A percentile compares a stretch with the other conserved stretches of the same genome.
These are phyloP conservation scores for Platichthys flesus DNA, from an alignment of 2,113 vertebrate genomes.

Conservation along the genomic window DNA sequence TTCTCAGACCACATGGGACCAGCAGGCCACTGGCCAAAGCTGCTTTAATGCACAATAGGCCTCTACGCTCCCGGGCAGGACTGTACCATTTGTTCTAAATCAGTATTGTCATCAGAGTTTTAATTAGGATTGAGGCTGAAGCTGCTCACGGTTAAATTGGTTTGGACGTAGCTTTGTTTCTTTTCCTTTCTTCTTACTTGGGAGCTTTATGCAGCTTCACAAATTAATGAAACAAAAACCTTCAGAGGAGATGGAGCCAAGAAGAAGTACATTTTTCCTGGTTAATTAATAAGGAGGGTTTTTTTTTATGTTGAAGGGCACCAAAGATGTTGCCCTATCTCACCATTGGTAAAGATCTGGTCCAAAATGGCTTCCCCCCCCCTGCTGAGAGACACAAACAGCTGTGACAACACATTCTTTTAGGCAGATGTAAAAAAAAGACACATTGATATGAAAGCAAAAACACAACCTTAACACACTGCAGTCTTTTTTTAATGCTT, in stretches of 20 bases:
- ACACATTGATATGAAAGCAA: no score
- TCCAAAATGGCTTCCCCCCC: no score
- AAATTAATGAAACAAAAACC: not conserved
- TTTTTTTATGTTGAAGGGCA: no score
- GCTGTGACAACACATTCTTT: no score
- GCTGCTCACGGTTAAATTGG: conserved; percentile 3
- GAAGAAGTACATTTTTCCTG: no score
- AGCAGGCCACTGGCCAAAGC: conserved; percentile 54
- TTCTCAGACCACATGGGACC: conserved; percentile 53
- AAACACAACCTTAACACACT: no score
- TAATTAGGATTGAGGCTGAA: conserved; percentile 42
- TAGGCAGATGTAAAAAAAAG: no score
- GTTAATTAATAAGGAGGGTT: no score
- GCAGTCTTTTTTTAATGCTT: no score
- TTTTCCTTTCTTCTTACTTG: not conserved
- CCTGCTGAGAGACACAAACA: no score
- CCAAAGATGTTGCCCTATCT: no score
- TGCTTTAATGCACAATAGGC: conserved; percentile 32
- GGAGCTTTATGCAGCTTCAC: not conserved
- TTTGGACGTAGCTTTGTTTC: not conserved
- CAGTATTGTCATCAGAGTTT: conserved; percentile 42
- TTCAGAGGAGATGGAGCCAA: not conserved
- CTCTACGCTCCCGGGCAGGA: conserved; percentile 2
- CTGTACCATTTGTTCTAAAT: conserved; percentile 22
- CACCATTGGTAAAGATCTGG: no score